Percentiles rank a stretch among this genome's conserved stretches.
Conservation (phyloP, 2,888 invertebrate genomes). For the Brenthis hecate region DNA sequence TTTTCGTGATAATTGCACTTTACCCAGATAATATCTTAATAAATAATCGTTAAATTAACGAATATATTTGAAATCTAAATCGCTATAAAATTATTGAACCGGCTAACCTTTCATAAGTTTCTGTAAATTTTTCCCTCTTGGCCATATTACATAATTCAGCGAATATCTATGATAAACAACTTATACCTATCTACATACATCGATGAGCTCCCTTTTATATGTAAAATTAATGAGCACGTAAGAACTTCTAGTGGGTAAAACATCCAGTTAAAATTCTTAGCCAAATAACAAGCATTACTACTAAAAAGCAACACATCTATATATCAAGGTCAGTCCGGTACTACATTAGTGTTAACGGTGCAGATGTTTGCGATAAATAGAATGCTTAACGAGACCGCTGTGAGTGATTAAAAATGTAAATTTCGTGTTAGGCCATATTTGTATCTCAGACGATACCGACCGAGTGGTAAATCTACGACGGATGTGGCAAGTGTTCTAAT, state of each 20-base stretch:
- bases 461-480: not conserved
- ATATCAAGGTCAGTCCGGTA: conserved; percentile 22
- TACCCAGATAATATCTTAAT: conserved; percentile 10
- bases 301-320: conserved; percentile 21
- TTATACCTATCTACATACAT: conserved; percentile 1
- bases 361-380: conserved; percentile 27
- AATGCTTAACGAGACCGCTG: conserved; percentile 17
- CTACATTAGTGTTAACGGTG: conserved; percentile 25
- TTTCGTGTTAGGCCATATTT: conserved; percentile 12
- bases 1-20: conserved; percentile 22
- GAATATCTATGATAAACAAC: not conserved
- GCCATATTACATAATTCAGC: not conserved
- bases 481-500: conserved; percentile 5
- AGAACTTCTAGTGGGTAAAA: conserved; percentile 6
- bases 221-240: conserved; percentile 11
- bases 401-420: conserved; percentile 27
- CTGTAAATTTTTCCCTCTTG: not conserved
- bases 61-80: not conserved
- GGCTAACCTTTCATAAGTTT: not conserved
- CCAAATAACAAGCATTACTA: conserved; percentile 16
- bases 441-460: conserved; percentile 15
- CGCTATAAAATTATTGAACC: not conserved
- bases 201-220: not conserved
- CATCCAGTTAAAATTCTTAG: conserved; percentile 14
- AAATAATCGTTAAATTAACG: conserved; percentile 10